Evolutionary conservation across 2,113 vertebrate species (phyloP).

Genomic region (Phoenicopterus ruber): DNA sequence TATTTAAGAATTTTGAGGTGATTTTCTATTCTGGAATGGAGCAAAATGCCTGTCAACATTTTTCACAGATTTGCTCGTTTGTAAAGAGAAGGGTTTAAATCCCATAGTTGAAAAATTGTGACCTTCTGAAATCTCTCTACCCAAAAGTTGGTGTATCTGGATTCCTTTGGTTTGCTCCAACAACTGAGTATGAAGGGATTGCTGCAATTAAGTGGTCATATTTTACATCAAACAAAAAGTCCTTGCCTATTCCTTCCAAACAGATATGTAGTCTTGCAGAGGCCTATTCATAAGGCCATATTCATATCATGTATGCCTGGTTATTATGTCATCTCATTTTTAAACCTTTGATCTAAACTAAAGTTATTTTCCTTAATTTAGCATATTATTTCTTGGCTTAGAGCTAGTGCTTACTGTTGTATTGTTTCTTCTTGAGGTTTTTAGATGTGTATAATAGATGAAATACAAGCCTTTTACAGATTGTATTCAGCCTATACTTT

Average conservation of each 20-base stretch:
- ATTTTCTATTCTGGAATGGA: background rate
- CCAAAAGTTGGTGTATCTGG: background rate
- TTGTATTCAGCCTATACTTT: background rate
- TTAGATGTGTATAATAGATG: background rate
- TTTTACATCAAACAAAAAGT: background rate
- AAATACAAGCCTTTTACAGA: background rate
- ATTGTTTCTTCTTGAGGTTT: slow-evolving; percentile 1
- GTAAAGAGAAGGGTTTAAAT: background rate
- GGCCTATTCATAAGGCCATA: background rate
- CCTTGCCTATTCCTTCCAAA: background rate
- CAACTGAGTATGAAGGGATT: background rate
- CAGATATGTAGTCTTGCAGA: background rate
- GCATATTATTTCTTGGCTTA: slow-evolving; percentile 16
- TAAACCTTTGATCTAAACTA: slow-evolving; percentile 7
- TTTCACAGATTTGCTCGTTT: background rate
- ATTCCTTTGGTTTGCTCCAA: background rate
- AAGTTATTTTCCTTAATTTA: background rate
- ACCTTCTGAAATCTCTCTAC: background rate
- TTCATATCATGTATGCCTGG: background rate
- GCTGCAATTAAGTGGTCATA: background rate
- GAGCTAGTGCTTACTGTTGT: background rate
- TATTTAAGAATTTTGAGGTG: background rate
- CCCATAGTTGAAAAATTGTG: background rate
- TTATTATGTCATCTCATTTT: slow-evolving; percentile 9
- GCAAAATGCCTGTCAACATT: background rate